A percentile compares a stretch with the other conserved stretches of the same genome.
These are phyloP conservation scores for Philereme vetulata DNA, from an alignment of 2,888 invertebrate species.

Conservation along the genomic window DNA sequence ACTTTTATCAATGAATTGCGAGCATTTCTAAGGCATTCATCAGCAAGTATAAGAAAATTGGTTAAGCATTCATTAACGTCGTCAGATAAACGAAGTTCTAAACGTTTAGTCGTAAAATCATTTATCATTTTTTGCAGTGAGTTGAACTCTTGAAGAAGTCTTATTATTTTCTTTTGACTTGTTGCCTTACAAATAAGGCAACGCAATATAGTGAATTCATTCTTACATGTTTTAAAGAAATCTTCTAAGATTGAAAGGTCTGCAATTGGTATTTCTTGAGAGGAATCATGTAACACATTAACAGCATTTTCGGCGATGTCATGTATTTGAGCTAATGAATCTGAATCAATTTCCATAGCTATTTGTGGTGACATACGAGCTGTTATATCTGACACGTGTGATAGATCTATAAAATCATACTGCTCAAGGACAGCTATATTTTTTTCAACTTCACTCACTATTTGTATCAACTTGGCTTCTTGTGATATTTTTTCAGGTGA, in stretches of 20 bases:
- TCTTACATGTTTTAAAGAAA: conserved; percentile 64
- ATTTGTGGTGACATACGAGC: conserved; percentile 51
- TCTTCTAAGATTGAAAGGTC: conserved; percentile 63
- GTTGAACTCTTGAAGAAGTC: conserved; percentile 66
- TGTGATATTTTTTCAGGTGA: conserved; percentile 49
- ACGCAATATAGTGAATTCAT: conserved; percentile 62
- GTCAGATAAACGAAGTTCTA: conserved; percentile 48
- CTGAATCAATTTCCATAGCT: conserved; percentile 58
- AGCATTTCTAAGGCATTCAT: conserved; percentile 56
- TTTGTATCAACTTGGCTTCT: conserved; percentile 65
- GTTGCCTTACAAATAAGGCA: conserved; percentile 58
- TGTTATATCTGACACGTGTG: conserved; percentile 57
- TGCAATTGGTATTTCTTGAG: conserved; percentile 50
- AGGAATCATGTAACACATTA: conserved; percentile 56
- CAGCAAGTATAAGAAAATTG: conserved; percentile 55
- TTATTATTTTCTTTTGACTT: conserved; percentile 65
- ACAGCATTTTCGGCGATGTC: conserved; percentile 61
- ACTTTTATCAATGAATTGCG: conserved; percentile 56
- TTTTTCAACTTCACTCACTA: conserved; percentile 63
- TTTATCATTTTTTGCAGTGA: conserved; percentile 53
- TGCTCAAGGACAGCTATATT: conserved; percentile 69
- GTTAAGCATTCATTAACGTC: conserved; percentile 52
- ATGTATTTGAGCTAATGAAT: conserved; percentile 58
- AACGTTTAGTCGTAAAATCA: conserved; percentile 54
- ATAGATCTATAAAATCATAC: conserved; percentile 66